phyloP scores from a whole-genome alignment of 1,140 invertebrate genomes.

The Dendrolimus kikuchii region DNA sequence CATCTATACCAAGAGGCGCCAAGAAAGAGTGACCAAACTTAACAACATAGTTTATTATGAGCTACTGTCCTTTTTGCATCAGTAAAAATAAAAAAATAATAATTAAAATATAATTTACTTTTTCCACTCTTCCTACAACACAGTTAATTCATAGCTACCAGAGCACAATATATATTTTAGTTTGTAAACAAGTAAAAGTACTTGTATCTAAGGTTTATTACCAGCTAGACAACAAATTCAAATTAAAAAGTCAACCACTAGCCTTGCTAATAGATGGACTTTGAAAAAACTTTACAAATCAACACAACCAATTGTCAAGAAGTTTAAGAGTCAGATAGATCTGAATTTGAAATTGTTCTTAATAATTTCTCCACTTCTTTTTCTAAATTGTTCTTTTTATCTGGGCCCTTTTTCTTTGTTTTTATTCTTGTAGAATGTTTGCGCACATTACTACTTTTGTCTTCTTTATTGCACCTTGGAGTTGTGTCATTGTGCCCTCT shows the following conservation, averaged over 20 bases:
- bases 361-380: constrained; percentile 52
- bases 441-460: constrained; percentile 10
- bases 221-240: too few relatives aligned
- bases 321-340: constrained; percentile 24
- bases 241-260: too few relatives aligned
- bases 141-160: constrained; percentile 1
- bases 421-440: constrained; percentile 19
- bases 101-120: constrained; percentile 4
- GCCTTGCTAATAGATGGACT: too few relatives aligned
- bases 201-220: too few relatives aligned
- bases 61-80: too few relatives aligned
- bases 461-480: constrained; percentile 21
- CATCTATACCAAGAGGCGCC: constrained; percentile 52
- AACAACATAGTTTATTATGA: background rate
- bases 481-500: constrained; percentile 15
- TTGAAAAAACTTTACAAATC: too few relatives aligned
- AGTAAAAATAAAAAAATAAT: too few relatives aligned
- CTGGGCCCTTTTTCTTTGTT: constrained; percentile 27
- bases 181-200: too few relatives aligned
- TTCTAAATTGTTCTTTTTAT: constrained; percentile 38
- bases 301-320: background rate
- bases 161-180: too few relatives aligned
- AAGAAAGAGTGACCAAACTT: constrained; percentile 35
- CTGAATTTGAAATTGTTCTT: constrained; percentile 29
- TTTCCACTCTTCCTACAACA: constrained; percentile 9